Percentiles rank a stretch among this genome's conserved stretches.
Conservation (phyloP, 2,888 invertebrate species). For the Oligia latruncula region DNA sequence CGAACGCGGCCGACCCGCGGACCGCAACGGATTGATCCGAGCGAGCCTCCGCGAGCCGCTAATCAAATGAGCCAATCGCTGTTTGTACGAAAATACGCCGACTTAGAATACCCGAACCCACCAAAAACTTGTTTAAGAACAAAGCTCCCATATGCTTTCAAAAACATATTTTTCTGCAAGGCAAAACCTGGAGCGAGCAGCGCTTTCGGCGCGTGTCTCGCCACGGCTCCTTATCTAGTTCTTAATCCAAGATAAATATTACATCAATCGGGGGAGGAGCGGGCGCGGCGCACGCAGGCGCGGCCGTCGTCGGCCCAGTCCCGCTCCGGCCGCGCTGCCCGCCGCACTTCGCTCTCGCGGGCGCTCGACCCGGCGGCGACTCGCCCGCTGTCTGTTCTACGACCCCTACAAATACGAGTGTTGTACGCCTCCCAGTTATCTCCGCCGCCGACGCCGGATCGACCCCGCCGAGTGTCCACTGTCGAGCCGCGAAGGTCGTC, state of each 20-base stretch:
- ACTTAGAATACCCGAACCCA: constrained; percentile 38
- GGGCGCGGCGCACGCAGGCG: constrained; percentile 75
- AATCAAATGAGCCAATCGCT: constrained; percentile 77
- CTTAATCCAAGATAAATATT: constrained; percentile 90
- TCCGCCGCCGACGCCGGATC: constrained; percentile 58
- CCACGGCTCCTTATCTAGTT: constrained; percentile 84
- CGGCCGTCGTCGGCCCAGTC: constrained; percentile 83
- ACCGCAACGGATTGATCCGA: constrained; percentile 85
- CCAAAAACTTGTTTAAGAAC: constrained; percentile 24
- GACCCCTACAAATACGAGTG: constrained; percentile 70
- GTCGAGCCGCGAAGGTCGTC: constrained; percentile 65
- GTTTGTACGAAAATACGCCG: constrained; percentile 62
- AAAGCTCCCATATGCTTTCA: constrained; percentile 4
- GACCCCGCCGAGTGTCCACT: constrained; percentile 63
- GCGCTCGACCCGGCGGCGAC: constrained; percentile 84
- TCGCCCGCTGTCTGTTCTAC: constrained; percentile 79
- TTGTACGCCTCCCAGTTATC: constrained; percentile 60
- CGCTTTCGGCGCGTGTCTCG: constrained; percentile 72
- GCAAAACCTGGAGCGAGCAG: constrained; percentile 53
- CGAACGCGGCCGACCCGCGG: constrained; percentile 72
- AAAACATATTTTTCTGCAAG: constrained; percentile 49
- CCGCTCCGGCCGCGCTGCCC: constrained; percentile 87
- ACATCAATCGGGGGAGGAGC: constrained; percentile 87
- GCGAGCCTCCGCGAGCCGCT: constrained; percentile 73
- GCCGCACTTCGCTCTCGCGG: constrained; percentile 84